Conservation (phyloP, 1,140 invertebrate genomes). For the Polypedilum pembai region DNA sequence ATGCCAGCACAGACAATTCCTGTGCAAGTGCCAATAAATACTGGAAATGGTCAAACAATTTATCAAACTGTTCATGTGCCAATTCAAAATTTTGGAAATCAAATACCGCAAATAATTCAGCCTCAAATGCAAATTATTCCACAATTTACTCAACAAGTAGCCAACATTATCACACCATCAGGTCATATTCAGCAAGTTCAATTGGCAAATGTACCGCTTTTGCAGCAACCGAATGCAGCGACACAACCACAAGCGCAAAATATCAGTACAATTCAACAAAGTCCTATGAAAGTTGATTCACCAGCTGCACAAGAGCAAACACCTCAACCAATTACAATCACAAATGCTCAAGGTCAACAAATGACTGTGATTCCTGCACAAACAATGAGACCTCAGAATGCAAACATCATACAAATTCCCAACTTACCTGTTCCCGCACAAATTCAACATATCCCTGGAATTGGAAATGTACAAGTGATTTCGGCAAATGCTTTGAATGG, state of each 20-base stretch:
- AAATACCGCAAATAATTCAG: constrained; percentile 47
- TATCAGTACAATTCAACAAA: constrained; percentile 30
- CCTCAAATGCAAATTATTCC: constrained; percentile 65
- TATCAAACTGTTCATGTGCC: constrained; percentile 90
- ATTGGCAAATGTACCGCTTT: constrained; percentile 49
- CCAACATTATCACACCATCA: constrained; percentile 76
- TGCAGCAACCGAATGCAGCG: constrained; percentile 43
- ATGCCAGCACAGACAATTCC: constrained; percentile 63
- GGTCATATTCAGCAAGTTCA: constrained; percentile 83
- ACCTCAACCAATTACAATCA: constrained; percentile 54
- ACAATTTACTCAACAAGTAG: constrained; percentile 67
- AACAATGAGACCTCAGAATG: constrained; percentile 39
- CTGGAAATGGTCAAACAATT: constrained; percentile 81
- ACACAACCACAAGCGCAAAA: constrained; percentile 42
- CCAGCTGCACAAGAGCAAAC: constrained; percentile 40
- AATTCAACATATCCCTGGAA: constrained; percentile 62
- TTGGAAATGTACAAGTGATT: constrained; percentile 65
- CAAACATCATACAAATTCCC: constrained; percentile 39
- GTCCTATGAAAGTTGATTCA: constrained; percentile 34
- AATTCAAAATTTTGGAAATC: constrained; percentile 60
- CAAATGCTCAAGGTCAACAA: constrained; percentile 60
- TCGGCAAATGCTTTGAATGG: constrained; percentile 48
- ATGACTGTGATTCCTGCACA: constrained; percentile 62
- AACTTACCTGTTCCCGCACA: constrained; percentile 44
- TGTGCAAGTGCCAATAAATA: constrained; percentile 85